A percentile compares a stretch with the other conserved stretches of the same genome.
Evolutionary conservation across 1,140 invertebrate species (phyloP).

Genomic region (Pseudomyrmex gracilis): DNA sequence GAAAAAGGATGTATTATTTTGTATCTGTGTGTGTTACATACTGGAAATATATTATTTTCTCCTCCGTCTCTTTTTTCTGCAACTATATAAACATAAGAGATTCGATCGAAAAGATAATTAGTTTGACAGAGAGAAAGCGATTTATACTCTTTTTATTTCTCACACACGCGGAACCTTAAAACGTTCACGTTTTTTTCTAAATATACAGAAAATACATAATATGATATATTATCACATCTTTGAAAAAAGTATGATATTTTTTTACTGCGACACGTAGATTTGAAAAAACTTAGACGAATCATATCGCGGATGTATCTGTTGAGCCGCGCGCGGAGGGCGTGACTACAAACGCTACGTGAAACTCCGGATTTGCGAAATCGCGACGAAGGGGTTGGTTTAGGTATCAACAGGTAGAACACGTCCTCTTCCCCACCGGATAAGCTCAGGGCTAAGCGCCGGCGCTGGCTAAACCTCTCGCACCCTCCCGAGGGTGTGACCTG

Average conservation of each 20-base stretch:
- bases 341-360: conserved; percentile 73
- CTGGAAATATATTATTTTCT: too few relatives aligned
- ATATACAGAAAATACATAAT: too few relatives aligned
- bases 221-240: too few relatives aligned
- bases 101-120: too few relatives aligned
- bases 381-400: conserved; percentile 83
- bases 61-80: too few relatives aligned
- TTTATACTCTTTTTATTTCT: too few relatives aligned
- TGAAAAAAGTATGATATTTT: background rate
- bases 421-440: conserved; percentile 83
- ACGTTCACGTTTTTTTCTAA: too few relatives aligned
- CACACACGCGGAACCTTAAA: too few relatives aligned
- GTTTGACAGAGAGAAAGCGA: too few relatives aligned
- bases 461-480: conserved; percentile 84
- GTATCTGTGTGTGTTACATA: too few relatives aligned
- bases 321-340: conserved; percentile 76
- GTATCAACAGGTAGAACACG: conserved; percentile 84
- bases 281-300: background rate
- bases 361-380: conserved; percentile 84
- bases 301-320: background rate
- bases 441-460: conserved; percentile 84
- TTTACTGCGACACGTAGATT: background rate
- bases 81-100: too few relatives aligned
- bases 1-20: too few relatives aligned
- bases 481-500: conserved; percentile 83